Percentiles rank a stretch among this genome's conserved stretches.
Conservation (phyloP, 2,113 vertebrate species). For the Sisor rabdophorus region DNA sequence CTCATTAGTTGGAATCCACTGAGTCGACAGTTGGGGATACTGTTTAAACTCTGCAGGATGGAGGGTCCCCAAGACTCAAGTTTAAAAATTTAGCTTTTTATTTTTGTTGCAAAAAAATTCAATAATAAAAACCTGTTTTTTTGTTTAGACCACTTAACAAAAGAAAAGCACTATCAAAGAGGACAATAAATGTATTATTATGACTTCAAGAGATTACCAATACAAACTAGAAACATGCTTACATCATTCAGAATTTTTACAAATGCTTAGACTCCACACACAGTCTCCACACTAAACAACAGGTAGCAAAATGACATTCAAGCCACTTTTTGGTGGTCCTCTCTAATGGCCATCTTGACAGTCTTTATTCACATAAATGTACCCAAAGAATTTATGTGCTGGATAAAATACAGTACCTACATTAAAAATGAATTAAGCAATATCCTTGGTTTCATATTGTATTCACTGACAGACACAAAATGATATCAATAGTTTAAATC, state of each 20-base stretch:
- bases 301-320: background rate
- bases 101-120: background rate
- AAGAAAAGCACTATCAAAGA: background rate
- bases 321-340: background rate
- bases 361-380: conserved; percentile 18
- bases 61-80: background rate
- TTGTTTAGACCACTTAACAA: background rate
- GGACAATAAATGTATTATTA: background rate
- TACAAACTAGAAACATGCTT: background rate
- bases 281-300: too few relatives aligned
- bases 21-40: conserved; percentile 20
- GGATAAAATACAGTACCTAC: background rate
- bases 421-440: background rate
- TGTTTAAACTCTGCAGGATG: conserved; percentile 6
- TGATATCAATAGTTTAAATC: background rate
- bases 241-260: background rate
- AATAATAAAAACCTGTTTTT: background rate
- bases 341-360: background rate
- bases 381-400: background rate
- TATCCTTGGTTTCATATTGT: background rate
- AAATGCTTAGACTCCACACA: background rate
- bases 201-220: background rate
- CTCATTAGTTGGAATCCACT: conserved; percentile 19
- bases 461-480: background rate
- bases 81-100: background rate